Base-by-base conservation (phyloP, 1,140 invertebrate genomes). In the Amyelois transitella region DNA sequence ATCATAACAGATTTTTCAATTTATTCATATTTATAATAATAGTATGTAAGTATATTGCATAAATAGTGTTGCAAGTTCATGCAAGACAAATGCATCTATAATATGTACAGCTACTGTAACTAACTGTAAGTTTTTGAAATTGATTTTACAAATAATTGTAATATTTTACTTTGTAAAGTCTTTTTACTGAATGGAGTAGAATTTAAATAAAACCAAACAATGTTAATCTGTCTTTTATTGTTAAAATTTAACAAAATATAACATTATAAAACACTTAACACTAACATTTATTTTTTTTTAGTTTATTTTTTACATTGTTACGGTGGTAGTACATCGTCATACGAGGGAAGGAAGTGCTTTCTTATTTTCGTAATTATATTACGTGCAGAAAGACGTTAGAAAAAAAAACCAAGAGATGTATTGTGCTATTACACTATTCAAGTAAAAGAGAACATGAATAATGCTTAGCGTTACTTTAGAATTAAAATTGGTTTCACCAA, bases 141-240 rank as follows among this genome's bases (percentile, higher is more conserved):
- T n/a, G n/a, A n/a, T n/a, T n/a, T n/a, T n/a, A n/a, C n/a, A n/a
- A n/a, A n/a, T n/a, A n/a, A n/a, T n/a, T n/a, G n/a, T n/a, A n/a
- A n/a, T n/a, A n/a, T n/a, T n/a, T n/a, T n/a, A n/a, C n/a, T n/a
- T n/a, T n/a, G n/a, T n/a, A n/a, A n/a, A n/a, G n/a, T n/a, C n/a
- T n/a, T n/a, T n/a, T n/a, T n/a, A n/a, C n/a, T n/a, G n/a, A n/a
- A n/a, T n/a, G n/a, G n/a, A n/a, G n/a, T n/a, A 17, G 14, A 25
- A 12, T 32, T 28, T 57, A 22, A 55, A 53, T 60, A 62, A 69
- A 25, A 62, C 22, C 25, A n/a, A 44, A 14, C 44, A 65, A 62
- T 69, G 74, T 77, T 74, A 75, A 75, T 72, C 53, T 83, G 81
- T 86, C 83, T 84, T 86, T 86, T 86, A 86, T 81, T 86, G 76